phyloP scores from a whole-genome alignment of 2,888 invertebrate species.

The Euzophera pinguis region DNA sequence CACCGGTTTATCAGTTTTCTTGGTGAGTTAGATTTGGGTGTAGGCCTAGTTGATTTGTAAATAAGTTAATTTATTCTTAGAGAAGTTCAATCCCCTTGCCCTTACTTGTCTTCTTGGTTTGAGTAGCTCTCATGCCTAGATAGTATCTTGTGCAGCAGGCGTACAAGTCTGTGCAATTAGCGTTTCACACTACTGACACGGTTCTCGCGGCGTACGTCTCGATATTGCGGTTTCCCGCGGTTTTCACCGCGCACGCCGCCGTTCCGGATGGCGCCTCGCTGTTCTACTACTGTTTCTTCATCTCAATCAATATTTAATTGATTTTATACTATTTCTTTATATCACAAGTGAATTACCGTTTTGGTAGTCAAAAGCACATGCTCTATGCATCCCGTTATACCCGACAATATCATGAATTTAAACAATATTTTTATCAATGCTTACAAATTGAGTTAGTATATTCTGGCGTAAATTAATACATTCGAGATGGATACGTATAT shows the following conservation, averaged over 20 bases:
- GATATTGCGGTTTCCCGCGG: constrained; percentile 76
- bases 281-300: constrained; percentile 58
- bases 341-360: not conserved
- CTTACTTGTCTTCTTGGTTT: not conserved
- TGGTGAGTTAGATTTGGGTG: constrained; percentile 12
- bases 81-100: not conserved
- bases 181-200: constrained; percentile 79
- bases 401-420: no score
- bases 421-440: no score
- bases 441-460: no score
- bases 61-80: constrained; percentile 7
- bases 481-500: not conserved
- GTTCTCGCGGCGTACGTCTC: constrained; percentile 63
- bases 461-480: not conserved
- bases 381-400: no score
- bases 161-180: constrained; percentile 67
- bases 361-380: no score
- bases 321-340: constrained; percentile 34
- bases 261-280: constrained; percentile 76
- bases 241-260: constrained; percentile 71
- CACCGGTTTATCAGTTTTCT: constrained; percentile 48
- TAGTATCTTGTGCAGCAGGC: constrained; percentile 45
- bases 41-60: constrained; percentile 17
- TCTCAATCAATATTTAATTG: constrained; percentile 39
- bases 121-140: constrained; percentile 2